phyloP scores from a whole-genome alignment of 1,140 invertebrate genomes.

The Drosophila busckii region DNA sequence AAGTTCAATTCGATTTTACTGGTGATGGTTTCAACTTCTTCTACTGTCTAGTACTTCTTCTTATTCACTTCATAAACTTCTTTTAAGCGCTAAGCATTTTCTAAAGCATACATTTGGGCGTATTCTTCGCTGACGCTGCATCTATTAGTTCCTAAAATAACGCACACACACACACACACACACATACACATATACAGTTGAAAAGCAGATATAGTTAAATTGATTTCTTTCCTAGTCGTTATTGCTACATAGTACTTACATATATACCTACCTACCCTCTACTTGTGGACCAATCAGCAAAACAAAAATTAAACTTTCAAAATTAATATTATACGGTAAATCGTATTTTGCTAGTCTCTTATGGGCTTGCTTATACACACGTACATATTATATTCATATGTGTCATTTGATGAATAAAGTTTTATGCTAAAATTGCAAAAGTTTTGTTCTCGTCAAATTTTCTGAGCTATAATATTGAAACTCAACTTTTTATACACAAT shows the following conservation, averaged over 20 bases:
- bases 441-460: not conserved
- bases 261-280: conserved; percentile 6
- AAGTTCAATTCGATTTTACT: conserved; percentile 35
- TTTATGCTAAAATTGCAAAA: conserved; percentile 39
- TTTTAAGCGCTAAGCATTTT: not conserved
- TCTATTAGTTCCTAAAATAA: conserved; percentile 20
- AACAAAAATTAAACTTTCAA: conserved; percentile 20
- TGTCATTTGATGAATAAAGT: conserved; percentile 59
- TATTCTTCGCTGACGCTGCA: not conserved
- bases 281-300: conserved; percentile 51
- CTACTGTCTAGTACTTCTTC: not conserved
- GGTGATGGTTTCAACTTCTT: conserved; percentile 49
- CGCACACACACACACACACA: conserved; percentile 7
- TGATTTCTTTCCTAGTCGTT: conserved; percentile 5
- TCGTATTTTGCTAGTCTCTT: conserved; percentile 27
- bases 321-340: conserved; percentile 2
- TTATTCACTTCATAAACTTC: conserved; percentile 12
- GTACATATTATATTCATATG: conserved; percentile 13
- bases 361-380: conserved; percentile 25
- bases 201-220: conserved; percentile 4
- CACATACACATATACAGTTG: conserved; percentile 15
- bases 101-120: conserved; percentile 3
- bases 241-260: conserved; percentile 1
- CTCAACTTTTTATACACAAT: no score
- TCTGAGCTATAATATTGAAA: no score